These are phyloP conservation scores for Pithecia hirsuta DNA, from an alignment of 2,797 vertebrate genomes.

Conservation along the genomic window DNA sequence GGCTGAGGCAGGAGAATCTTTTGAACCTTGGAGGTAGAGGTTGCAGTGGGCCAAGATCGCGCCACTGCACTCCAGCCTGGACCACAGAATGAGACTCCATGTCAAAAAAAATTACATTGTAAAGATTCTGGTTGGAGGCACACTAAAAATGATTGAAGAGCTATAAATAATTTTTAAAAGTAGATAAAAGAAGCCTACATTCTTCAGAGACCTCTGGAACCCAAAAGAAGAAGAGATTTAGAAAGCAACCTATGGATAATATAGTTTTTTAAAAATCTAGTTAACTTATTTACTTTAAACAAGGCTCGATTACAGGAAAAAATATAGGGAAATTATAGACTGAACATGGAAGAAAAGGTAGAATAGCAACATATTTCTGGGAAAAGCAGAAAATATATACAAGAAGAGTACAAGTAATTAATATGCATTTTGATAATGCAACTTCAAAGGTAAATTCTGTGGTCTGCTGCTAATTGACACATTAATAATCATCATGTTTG, in stretches of 20 bases:
- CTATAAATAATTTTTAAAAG: background rate
- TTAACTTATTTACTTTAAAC: background rate
- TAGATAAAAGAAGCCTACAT: background rate
- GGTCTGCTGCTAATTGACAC: background rate
- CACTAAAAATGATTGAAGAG: fast-evolving
- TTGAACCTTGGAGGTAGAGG: no score
- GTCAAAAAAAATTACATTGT: no score
- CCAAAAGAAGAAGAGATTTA: background rate
- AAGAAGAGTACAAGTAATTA: background rate
- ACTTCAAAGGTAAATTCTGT: background rate
- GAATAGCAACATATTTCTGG: background rate
- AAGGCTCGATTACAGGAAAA: background rate
- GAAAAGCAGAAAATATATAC: background rate
- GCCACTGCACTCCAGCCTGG: no score
- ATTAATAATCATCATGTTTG: background rate
- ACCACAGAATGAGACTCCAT: no score
- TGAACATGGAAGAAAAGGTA: background rate
- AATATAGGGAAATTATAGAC: background rate
- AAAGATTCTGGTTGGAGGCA: background rate
- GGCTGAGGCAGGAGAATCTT: no score
- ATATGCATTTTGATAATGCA: background rate
- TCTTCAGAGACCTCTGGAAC: background rate
- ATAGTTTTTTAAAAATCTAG: background rate
- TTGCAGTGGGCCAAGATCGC: no score
- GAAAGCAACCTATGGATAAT: background rate